Evolutionary conservation across 2,797 vertebrate genomes (phyloP), one percentile per base, ranked within the genome.

Genomic region (Amphiprion clarkii): DNA sequence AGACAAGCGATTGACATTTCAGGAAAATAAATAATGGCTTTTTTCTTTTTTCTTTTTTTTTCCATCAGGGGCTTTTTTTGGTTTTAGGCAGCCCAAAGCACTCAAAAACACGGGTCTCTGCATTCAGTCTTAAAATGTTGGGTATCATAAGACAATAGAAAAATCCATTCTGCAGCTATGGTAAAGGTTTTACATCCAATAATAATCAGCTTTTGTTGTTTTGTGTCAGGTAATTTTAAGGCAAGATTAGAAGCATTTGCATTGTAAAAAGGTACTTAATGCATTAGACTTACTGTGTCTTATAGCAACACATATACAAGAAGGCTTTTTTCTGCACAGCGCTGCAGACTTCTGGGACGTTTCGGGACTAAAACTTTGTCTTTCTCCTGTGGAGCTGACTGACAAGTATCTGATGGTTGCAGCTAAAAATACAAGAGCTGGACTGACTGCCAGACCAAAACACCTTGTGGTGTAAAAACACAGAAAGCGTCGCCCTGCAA

Each of bases 1-100:
- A 78, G 68, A 89, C 70, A 48, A 61, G 53, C 7, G 1, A 84
- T 78, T 91, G 87, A 81, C 83, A 79, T 87, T 88, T 88, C 39
- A 70, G 72, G 42, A 66, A 59, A 69, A 60, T 85, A 83, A 67
- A 81, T 59, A 62, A 71, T 21, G 42, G 3, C 12, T 4, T 53
- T 4, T 53, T 65, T 19, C 13, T 42, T 39, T 29, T 6, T 42
- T 39, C 42, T 36, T 5, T 5, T 62, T 46, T 46, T 46, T 44
- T 62, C 66, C 64, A 52, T 78, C 40, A 25, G 21, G 9, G 4
- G n/a, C 9, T 53, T 40, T 75, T 40, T 75, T 19, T 48, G 33
- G 52, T 60, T 48, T 72, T 13, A 33, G 7, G 51, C 39, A 42
- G 49, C 13, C 3, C 5, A 52, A 64, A 4, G 8, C 4, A 21